Percentiles rank a stretch among this genome's conserved stretches.
phyloP scores from a whole-genome alignment of 2,888 invertebrate genomes.

The Orthonevra nobilis region DNA sequence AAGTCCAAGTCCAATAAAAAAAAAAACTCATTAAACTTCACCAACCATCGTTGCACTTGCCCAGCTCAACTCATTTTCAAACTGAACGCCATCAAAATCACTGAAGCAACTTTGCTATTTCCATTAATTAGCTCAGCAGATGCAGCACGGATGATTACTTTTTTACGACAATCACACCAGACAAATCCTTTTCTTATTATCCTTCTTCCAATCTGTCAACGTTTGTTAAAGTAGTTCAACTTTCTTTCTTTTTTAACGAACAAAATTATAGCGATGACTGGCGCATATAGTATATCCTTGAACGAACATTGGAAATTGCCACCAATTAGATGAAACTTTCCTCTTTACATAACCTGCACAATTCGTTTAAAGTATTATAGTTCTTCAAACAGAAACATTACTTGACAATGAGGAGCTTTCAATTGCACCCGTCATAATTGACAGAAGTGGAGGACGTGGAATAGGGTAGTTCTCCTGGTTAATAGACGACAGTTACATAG shows the following conservation, averaged over 20 bases:
- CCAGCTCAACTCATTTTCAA: neutral
- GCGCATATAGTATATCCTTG: slow-evolving; percentile 21
- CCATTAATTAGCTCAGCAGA: slow-evolving; percentile 13
- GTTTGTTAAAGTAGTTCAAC: slow-evolving; percentile 16
- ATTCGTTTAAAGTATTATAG: neutral
- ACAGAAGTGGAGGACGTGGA: neutral
- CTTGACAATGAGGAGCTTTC: too few relatives aligned
- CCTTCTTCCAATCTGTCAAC: slow-evolving; percentile 27
- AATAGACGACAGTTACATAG: neutral
- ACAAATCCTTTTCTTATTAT: too few relatives aligned
- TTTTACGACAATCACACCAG: too few relatives aligned
- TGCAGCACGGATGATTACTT: too few relatives aligned
- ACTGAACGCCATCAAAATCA: slow-evolving; percentile 20
- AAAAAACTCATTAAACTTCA: slow-evolving; percentile 15
- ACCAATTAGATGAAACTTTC: slow-evolving; percentile 42
- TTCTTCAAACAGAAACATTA: neutral
- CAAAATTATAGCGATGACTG: too few relatives aligned
- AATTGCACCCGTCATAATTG: neutral
- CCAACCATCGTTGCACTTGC: too few relatives aligned
- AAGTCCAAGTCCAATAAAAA: too few relatives aligned
- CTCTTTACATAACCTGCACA: slow-evolving; percentile 1
- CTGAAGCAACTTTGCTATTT: slow-evolving; percentile 10
- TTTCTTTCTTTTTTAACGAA: too few relatives aligned
- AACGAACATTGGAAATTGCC: slow-evolving; percentile 24
- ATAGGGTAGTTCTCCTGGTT: slow-evolving; percentile 27